Conservation (phyloP, 1,140 invertebrate species). For the Triops cancriformis region DNA sequence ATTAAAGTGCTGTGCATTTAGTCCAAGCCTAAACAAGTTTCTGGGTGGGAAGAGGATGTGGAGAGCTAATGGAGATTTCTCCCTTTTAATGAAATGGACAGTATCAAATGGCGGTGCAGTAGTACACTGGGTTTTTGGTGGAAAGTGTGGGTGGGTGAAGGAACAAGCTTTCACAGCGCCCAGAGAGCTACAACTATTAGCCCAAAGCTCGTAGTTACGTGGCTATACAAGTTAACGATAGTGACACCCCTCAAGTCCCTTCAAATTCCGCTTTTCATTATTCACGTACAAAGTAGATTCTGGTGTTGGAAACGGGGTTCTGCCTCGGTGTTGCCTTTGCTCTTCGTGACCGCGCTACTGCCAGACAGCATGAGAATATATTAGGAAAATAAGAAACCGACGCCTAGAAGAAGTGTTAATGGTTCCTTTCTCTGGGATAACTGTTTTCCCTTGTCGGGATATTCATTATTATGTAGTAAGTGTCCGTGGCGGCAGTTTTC, state of each 20-base stretch:
- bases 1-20: background rate
- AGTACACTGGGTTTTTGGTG: background rate
- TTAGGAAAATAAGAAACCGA: too few species aligned
- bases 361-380: too few species aligned
- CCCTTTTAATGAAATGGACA: background rate
- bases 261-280: background rate
- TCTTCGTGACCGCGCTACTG: too few species aligned
- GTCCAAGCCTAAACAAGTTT: background rate
- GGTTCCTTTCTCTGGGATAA: too few species aligned
- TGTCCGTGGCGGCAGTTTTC: too few species aligned
- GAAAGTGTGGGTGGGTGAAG: background rate
- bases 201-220: background rate
- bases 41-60: background rate
- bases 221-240: background rate
- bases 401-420: too few species aligned
- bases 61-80: slow-evolving; percentile 6
- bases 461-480: too few species aligned
- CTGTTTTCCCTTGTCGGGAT: too few species aligned
- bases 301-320: background rate
- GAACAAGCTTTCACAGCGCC: background rate
- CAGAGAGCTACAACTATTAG: background rate
- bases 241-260: background rate
- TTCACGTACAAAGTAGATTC: slow-evolving; percentile 2
- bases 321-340: background rate
- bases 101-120: background rate